Base-by-base conservation (phyloP, 2,113 vertebrate genomes). In the Cyanoramphus novaezelandiae region DNA sequence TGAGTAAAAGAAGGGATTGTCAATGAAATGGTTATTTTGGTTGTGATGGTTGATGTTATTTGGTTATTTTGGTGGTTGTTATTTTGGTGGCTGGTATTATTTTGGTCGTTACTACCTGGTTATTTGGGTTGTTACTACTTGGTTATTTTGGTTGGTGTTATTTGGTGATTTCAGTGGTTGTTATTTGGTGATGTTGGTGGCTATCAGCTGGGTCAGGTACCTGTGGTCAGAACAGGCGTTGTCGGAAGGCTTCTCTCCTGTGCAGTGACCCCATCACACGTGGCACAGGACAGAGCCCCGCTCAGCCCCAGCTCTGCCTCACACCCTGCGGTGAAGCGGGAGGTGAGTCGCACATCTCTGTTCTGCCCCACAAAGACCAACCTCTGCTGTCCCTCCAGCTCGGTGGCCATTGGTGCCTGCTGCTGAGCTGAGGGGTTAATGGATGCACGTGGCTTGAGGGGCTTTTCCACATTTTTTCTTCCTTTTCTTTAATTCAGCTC, bases 331-430 rank as follows among this genome's bases (percentile, higher is more conserved):
- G 12, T 7, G 33, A 31, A 41, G 50, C 24, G 4, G 41, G 7
- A 11, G 57, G 23, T 2, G 28, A 9, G 9, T 5, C 46, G 1
- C 2, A 6, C 18, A 5, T 17, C 12, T 2, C 21, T 1, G 12
- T 2, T 4, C 7, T 8, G 25, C 8, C 31, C 43, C 28, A 16
- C 2, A 6, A 52, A 33, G 53, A 52, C 33, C 75, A 33, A n/a
- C 17, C 13, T 4, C 28, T 0, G 0, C 13, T 4, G 13, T 43
- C 59, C 43, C 79, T 41, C 6, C 52, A 31, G 17, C 19, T 31
- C 2, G 0, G 28, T 11, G 52, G 6, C 65, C 8, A 0, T 5
- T 9, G 1, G 69, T 4, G 64, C 6, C 50, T 41, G 33, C 37
- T 52, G 31, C 78, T 0, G 1, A 82, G 35, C 21, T 5, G 37